Base-by-base conservation (phyloP, 2,797 vertebrate species). In the Oreochromis mossambicus region DNA sequence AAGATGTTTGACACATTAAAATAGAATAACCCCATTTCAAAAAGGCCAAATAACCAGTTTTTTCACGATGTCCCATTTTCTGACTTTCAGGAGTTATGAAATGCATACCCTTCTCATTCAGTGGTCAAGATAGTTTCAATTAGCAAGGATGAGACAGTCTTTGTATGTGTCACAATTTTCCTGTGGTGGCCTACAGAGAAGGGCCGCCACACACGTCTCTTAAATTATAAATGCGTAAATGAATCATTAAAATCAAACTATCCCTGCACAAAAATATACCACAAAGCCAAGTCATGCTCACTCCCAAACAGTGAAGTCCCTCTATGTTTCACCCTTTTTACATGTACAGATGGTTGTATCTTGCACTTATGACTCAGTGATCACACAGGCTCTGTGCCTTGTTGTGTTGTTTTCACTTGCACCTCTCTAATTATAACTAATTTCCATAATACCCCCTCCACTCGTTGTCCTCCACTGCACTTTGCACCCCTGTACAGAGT, bases 391-490 rank as follows among this genome's bases (percentile, higher is more conserved):
- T 46, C 41, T 21, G 3, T 87, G 56, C 50, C 80, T 82, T 76
- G 58, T 81, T 82, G 48, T 85, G 83, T 75, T 92, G 79, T 91
- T 90, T 90, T 88, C 24, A 48, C 81, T 83, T 68, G 79, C 89
- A 88, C 83, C 88, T 92, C 80, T 88, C 93, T 92, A 94, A 92
- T 93, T 93, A 88, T 36, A 90, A 48, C 68, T 58, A 7, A 88
- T 89, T 92, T 92, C 73, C 83, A 86, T 93, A 92, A 90, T 86
- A 12, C 61, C 70, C 26, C 76, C 82, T 32, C 61, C 32, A 19
- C 52, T 13, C 17, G 12, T 54, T 79, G 38, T 79, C 56, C 32
- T 21, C 8, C 14, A 26, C 15, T 80, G 36, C 6, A 34, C 61
- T 80, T 13, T 8, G 21, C 14, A 3, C 21, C 12, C 12, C 10